phyloP scores from a whole-genome alignment of 2,113 vertebrate species.

The Rhinichthys klamathensis region DNA sequence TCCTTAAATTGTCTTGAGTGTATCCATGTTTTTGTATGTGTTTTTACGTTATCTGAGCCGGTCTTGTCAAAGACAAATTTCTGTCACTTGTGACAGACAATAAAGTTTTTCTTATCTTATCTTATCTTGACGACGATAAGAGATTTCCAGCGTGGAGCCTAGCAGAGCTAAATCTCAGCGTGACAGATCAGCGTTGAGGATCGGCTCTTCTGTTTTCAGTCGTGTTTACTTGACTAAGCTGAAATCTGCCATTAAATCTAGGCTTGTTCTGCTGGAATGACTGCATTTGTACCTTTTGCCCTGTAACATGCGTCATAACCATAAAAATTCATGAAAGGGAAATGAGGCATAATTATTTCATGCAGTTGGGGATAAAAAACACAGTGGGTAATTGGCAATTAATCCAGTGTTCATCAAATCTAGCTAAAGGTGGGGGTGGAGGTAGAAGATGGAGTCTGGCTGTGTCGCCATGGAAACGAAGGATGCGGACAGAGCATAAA shows the following conservation, averaged over 20 bases:
- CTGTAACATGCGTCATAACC: slow-evolving; percentile 17
- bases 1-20: no score
- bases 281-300: background rate
- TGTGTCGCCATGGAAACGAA: slow-evolving; percentile 20
- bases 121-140: background rate
- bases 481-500: background rate
- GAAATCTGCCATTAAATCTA: background rate
- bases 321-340: slow-evolving; percentile 33
- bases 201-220: background rate
- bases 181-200: background rate
- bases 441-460: background rate
- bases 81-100: no score
- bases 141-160: background rate
- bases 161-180: background rate
- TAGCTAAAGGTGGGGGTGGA: background rate
- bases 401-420: slow-evolving; percentile 6
- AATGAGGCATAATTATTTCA: slow-evolving; percentile 34
- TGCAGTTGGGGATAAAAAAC: slow-evolving; percentile 19
- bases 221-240: background rate
- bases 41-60: no score
- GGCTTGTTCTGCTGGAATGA: slow-evolving; percentile 8
- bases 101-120: no score
- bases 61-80: no score
- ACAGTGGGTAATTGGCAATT: slow-evolving; percentile 9
- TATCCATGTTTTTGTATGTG: no score